Percentiles rank a stretch among this genome's conserved stretches.
These are phyloP conservation scores for Sebastes trivittatus DNA, from an alignment of 2,797 vertebrate genomes.

Conservation along the genomic window DNA sequence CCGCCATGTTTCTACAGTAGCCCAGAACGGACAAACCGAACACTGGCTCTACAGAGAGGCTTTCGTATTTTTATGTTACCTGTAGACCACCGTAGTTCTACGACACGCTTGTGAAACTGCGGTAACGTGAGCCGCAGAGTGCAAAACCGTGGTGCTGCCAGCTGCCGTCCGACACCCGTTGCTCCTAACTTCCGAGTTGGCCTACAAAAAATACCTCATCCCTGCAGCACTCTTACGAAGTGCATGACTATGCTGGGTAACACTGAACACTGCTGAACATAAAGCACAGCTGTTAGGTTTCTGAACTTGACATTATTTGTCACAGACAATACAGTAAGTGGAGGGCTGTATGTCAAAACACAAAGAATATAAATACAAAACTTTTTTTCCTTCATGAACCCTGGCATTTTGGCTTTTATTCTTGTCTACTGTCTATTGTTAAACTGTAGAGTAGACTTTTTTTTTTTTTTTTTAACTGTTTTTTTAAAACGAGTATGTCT, in stretches of 20 bases:
- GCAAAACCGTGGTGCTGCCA: no score
- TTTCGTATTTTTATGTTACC: accelerated
- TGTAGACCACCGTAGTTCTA: no score
- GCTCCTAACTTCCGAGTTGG: no score
- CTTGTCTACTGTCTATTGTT: background rate
- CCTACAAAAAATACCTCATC: no score
- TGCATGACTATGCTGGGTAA: background rate
- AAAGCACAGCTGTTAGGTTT: background rate
- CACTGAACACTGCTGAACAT: background rate
- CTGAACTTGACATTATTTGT: background rate
- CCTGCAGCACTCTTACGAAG: background rate
- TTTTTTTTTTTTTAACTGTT: no score
- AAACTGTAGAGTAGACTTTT: no score
- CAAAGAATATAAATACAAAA: background rate
- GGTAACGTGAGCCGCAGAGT: no score
- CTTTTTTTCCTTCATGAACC: background rate
- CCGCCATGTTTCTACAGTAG: no score
- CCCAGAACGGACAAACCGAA: no score
- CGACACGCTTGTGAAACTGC: no score
- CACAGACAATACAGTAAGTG: background rate
- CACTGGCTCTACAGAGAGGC: no score
- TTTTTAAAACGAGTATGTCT: background rate
- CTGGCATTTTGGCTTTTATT: background rate
- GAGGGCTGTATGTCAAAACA: background rate
- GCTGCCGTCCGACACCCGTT: no score